Base-by-base conservation (phyloP, 2,113 vertebrate species). In the Sakesphorus luctuosus region DNA sequence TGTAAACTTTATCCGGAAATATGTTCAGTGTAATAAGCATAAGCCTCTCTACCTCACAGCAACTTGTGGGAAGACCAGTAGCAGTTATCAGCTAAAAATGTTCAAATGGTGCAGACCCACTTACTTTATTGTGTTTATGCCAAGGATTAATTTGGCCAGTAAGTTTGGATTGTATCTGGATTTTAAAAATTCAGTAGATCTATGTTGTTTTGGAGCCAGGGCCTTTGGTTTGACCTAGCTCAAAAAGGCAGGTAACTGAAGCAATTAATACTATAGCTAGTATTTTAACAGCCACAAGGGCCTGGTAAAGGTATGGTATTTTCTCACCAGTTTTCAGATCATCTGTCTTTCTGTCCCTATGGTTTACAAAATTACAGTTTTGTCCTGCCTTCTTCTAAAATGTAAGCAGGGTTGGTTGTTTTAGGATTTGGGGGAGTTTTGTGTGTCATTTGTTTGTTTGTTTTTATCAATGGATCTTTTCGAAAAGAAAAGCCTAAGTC, bases 401-500 rank as follows among this genome's bases (percentile, higher is more conserved):
- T 20, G 36, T 38, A 83, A 73, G 40, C 15, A 44, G 43, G 8
- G 5, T 35, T 91, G 75, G 83, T 69, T 6, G n/a, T 12, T 47
- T 35, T 72, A 4, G 28, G 19, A 23, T 11, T 76, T 38, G 52
- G 16, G 6, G 31, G 8, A 11, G 1, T 6, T 49, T 68, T 44
- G 38, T 20, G 9, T 40, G 36, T 38, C 17, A 81, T 35, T 21
- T 11, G 24, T 72, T 58, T 20, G 38, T 58, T 75, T 71, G 49
- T 80, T 96, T 95, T 92, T 90, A 71, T 72, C 80, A 87, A 65
- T 76, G 81, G 52, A 53, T 68, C 33, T 88, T 94, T 93, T 78
- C 50, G 55, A 61, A 92, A 96, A 62, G 20, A 72, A 90, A 87
- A 83, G 47, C 68, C 56, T 76, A 83, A 90, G 56, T 58, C 76